These are phyloP conservation scores for Rhinogobius similis DNA, from an alignment of 2,113 vertebrate species.

Conservation along the genomic window DNA sequence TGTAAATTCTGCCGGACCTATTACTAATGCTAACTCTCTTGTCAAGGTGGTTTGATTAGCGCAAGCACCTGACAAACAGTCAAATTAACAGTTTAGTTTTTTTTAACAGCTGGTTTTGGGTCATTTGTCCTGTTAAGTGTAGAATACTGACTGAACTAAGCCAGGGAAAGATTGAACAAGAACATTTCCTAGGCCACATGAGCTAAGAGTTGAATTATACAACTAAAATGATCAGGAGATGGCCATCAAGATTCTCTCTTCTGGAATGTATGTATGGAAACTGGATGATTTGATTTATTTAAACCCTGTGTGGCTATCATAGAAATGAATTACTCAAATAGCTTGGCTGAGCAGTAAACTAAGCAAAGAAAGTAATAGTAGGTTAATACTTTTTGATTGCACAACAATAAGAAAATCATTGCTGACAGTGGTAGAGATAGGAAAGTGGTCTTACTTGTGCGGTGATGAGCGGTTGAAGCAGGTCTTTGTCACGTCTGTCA, in stretches of 20 bases:
- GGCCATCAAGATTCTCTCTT: conserved; percentile 46
- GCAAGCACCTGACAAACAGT: neutral
- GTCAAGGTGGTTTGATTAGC: conserved; percentile 54
- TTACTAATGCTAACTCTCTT: conserved; percentile 50
- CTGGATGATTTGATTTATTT: conserved; percentile 53
- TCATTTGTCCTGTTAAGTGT: conserved; percentile 61
- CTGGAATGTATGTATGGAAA: conserved; percentile 48
- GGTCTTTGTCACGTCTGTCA: conserved; percentile 97
- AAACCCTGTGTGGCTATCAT: conserved; percentile 33
- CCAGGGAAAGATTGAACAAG: conserved; percentile 66
- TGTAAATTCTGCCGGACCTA: conserved; percentile 39
- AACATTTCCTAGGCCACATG: conserved; percentile 68
- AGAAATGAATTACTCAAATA: conserved; percentile 32
- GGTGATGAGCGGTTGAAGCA: conserved; percentile 95
- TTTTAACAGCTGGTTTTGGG: conserved; percentile 45
- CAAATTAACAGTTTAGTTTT: conserved; percentile 46
- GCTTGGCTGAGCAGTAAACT: conserved; percentile 33
- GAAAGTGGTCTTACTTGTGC: conserved; percentile 85
- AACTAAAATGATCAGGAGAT: conserved; percentile 59
- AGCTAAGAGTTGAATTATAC: conserved; percentile 66
- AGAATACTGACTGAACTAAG: conserved; percentile 69
- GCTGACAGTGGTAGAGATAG: conserved; percentile 6
- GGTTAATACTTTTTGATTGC: conserved; percentile 25
- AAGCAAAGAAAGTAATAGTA: conserved; percentile 23
- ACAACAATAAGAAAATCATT: neutral